phyloP scores from a whole-genome alignment of 2,797 vertebrate genomes.

The Geotrypetes seraphini region DNA sequence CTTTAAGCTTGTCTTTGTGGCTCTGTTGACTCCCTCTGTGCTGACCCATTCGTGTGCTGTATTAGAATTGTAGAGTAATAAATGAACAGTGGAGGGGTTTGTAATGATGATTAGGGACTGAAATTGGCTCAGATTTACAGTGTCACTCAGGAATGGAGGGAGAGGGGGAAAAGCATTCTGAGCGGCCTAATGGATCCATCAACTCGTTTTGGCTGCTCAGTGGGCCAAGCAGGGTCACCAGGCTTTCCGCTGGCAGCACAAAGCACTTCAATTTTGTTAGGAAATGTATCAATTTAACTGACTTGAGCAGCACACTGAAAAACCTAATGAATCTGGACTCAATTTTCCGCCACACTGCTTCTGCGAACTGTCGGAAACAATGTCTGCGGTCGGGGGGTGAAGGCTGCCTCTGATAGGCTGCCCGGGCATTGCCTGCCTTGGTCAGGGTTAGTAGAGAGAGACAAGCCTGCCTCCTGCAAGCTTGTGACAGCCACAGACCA shows the following conservation, averaged over 20 bases:
- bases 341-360: conserved; percentile 99
- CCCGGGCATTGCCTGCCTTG: conserved; percentile 53
- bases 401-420: conserved; percentile 77
- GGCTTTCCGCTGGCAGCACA: conserved; percentile 97
- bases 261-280: conserved; percentile 99
- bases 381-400: conserved; percentile 89
- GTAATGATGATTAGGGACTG: conserved; percentile 99
- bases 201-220: conserved; percentile 96
- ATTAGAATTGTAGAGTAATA: conserved; percentile 88
- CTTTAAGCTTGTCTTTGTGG: conserved; percentile 68
- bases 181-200: conserved; percentile 99
- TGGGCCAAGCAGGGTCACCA: conserved; percentile 98
- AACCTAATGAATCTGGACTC: conserved; percentile 99
- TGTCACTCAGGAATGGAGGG: conserved; percentile 88
- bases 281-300: conserved; percentile 99
- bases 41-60: conserved; percentile 77
- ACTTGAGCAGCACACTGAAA: conserved; percentile 96
- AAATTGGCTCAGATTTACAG: conserved; percentile 99
- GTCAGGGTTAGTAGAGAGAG: conserved; percentile 64
- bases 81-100: conserved; percentile 96
- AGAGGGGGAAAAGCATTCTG: conserved; percentile 81
- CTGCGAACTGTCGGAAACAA: conserved; percentile 96
- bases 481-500: conserved; percentile 69
- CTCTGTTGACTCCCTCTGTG: conserved; percentile 20
- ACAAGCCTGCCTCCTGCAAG: conserved; percentile 73